phyloP scores from a whole-genome alignment of 2,797 vertebrate genomes.

The Premnoplex brunnescens region DNA sequence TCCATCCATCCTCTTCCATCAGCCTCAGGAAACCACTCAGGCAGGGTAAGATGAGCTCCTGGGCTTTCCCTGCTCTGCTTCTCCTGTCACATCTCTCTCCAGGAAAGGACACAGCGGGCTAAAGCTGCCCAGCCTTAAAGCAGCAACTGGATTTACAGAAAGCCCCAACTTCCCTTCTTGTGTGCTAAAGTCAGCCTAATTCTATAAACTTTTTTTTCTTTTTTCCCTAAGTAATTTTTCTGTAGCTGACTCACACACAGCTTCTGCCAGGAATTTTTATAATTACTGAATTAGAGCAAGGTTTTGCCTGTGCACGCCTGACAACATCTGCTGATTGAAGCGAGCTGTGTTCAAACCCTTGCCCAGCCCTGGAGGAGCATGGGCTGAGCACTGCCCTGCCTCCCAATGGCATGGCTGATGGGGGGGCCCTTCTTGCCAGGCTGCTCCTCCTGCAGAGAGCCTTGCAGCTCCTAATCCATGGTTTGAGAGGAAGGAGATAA shows the following conservation, averaged over 20 bases:
- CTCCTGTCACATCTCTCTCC: background rate
- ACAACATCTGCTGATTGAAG: constrained; percentile 68
- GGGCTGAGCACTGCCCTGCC: background rate
- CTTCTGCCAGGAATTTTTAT: constrained; percentile 75
- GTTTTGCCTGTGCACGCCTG: constrained; percentile 67
- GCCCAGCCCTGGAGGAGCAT: background rate
- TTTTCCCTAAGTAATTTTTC: constrained; percentile 55
- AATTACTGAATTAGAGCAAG: constrained; percentile 74
- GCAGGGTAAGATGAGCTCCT: background rate
- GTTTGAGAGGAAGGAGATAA: background rate
- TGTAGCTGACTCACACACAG: constrained; percentile 70
- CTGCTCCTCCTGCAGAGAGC: background rate
- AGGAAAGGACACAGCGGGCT: background rate
- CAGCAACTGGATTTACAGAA: background rate
- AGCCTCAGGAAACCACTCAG: background rate
- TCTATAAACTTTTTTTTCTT: constrained; percentile 29
- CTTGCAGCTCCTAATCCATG: background rate
- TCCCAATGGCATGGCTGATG: background rate
- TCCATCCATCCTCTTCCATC: background rate
- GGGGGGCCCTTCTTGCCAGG: background rate
- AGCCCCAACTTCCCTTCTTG: background rate
- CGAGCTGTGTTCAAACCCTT: background rate
- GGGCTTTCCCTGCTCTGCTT: background rate
- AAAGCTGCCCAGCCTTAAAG: background rate
- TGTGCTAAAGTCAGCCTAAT: constrained; percentile 45